These are phyloP conservation scores for Crotalus viridis DNA, from an alignment of 2,113 vertebrate genomes.

Conservation along the genomic window DNA sequence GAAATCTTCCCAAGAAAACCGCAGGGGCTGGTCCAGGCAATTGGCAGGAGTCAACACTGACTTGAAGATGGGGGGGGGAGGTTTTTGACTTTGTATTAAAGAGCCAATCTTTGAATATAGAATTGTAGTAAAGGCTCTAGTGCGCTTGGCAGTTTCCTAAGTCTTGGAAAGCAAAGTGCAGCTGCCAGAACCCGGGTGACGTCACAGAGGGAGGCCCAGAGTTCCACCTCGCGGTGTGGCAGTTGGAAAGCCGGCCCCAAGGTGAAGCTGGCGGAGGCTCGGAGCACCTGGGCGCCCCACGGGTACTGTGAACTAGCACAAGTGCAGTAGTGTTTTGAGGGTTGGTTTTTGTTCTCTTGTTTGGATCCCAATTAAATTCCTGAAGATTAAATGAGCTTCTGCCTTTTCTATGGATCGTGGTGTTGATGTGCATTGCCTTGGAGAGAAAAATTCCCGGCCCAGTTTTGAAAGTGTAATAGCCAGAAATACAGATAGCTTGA, in stretches of 20 bases:
- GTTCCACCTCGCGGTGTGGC: conserved; percentile 1
- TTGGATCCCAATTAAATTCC: neutral
- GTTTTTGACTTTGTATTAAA: neutral
- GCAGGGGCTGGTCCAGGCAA: neutral
- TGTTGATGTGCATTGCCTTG: neutral
- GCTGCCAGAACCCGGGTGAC: neutral
- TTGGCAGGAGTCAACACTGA: neutral
- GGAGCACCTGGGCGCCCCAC: neutral
- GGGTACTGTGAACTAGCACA: neutral
- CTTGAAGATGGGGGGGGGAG: too few relatives aligned
- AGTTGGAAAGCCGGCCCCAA: neutral
- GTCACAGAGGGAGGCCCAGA: conserved; percentile 22
- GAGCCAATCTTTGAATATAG: neutral
- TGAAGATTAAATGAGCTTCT: neutral
- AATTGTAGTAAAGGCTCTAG: neutral
- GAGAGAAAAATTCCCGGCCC: neutral
- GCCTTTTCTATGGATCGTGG: neutral
- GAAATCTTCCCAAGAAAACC: neutral
- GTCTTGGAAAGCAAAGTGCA: neutral
- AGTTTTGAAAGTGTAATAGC: neutral
- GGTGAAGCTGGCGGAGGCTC: neutral
- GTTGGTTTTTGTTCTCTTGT: neutral
- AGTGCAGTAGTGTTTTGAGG: neutral
- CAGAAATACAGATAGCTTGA: neutral
- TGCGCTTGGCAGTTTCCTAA: neutral